Conservation (phyloP, 2,113 vertebrate genomes). For the Rostratula benghalensis region DNA sequence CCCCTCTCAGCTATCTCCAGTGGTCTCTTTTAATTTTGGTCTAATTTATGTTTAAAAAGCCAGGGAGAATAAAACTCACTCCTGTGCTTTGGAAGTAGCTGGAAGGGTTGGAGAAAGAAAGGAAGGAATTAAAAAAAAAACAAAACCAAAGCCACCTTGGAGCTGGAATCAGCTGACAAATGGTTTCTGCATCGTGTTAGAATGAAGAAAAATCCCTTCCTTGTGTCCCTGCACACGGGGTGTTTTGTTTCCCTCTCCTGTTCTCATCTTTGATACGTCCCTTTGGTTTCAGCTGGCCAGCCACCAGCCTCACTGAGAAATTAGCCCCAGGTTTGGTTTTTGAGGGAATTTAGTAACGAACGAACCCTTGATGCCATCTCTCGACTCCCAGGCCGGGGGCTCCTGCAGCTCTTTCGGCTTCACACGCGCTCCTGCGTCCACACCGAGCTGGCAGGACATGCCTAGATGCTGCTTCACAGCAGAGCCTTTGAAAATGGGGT, state of each 20-base stretch:
- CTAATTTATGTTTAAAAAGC: neutral
- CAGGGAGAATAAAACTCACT: neutral
- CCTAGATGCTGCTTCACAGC: neutral
- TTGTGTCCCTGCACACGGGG: neutral
- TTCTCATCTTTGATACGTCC: too few relatives aligned
- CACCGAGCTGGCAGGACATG: neutral
- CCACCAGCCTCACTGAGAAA: neutral
- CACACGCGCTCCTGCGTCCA: rapidly evolving
- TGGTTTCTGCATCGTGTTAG: neutral
- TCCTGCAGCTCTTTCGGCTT: neutral
- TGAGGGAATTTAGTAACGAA: neutral
- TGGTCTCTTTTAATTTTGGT: neutral
- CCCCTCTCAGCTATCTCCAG: neutral
- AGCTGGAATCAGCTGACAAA: neutral
- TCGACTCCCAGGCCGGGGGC: neutral
- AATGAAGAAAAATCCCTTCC: neutral
- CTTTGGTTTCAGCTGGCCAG: neutral
- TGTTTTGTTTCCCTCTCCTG: too few relatives aligned
- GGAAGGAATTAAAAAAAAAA: neutral
- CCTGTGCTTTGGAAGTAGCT: neutral
- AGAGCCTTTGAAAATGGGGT: neutral
- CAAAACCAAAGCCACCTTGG: neutral
- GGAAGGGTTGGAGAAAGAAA: neutral
- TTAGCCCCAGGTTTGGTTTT: neutral
- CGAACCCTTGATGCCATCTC: neutral